Evolutionary conservation across 92 coral and sea anemone species (phyloP), one percentile per base, ranked within the genome.

Genomic region (Zoanthus gigantus): DNA sequence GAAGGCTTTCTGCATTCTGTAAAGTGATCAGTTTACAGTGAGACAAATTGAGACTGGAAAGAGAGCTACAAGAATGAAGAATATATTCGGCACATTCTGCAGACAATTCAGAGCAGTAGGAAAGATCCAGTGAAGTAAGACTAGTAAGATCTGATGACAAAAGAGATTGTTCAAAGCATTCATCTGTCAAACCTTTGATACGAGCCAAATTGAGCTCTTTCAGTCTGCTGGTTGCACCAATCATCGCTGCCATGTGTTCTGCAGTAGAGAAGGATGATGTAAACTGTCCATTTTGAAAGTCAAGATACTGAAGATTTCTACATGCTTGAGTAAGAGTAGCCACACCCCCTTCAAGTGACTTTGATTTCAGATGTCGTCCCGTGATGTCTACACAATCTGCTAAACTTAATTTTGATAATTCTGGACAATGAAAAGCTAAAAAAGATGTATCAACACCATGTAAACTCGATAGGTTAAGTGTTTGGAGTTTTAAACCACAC

Each of bases 1-100:
- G 81, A 17, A 88, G 74, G 13, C 32, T 44, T 42, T 92, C 95
- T 50, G 87, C 87, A 83, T 94, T 92, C 29, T 83, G 85, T 31
- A 81, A 63, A 23, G 89, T 88, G 18, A 94, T 92, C 46, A 88
- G 90, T 84, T 85, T 73, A 75, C 97, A 94, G 37, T 90, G 91
- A 28, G 88, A 79, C 32, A 92, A 84, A 78, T 92, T 79, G 65
- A 94, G 58, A 52, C 28, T 73, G 18, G 81, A 18, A n/a, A 94
- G 91, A 28, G 71, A 60, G 76, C 81, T 72, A 66, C 93, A 94
- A 61, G 63, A 75, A 42, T 77, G 58, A 15, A 90, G 50, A 3
- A 92, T 7, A 71, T 53, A 31, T 15, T 71, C 52, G 18, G 88
- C 78, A 45, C 90, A 80, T 77, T 90, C 94, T 52, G 83, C 83